These are phyloP conservation scores for Drosophila paramelanica DNA, from an alignment of 2,888 invertebrate genomes.

Conservation along the genomic window DNA sequence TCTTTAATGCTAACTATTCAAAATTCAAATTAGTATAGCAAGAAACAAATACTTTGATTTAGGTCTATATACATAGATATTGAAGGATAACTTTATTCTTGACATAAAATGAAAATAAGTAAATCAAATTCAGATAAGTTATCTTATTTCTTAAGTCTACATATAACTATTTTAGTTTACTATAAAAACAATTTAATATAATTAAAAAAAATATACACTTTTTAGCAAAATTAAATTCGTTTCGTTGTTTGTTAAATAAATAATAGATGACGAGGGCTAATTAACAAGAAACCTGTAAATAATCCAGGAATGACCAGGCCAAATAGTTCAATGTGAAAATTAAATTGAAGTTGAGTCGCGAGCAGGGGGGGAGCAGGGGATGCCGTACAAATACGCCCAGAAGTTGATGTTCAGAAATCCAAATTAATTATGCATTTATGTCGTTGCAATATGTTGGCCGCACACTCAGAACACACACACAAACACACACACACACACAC, in stretches of 20 bases:
- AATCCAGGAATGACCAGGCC: constrained; percentile 33
- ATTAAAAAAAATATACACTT: no score
- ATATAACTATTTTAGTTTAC: no score
- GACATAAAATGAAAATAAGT: no score
- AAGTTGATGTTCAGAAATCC: constrained; percentile 60
- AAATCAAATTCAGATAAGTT: no score
- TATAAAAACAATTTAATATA: no score
- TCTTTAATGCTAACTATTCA: no score
- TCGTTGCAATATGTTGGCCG: constrained; percentile 75
- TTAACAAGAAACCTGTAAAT: constrained; percentile 50
- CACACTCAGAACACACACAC: constrained; percentile 41
- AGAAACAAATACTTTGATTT: no score
- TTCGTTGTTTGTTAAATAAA: constrained; percentile 32
- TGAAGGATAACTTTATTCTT: no score
- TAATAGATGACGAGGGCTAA: constrained; percentile 49
- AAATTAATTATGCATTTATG: constrained; percentile 83
- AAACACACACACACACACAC: constrained; percentile 16
- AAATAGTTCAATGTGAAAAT: constrained; percentile 61
- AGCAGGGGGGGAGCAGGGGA: constrained; percentile 17
- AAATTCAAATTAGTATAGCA: no score
- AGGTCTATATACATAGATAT: no score
- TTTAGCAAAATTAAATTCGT: no score
- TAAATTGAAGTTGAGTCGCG: constrained; percentile 46
- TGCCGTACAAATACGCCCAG: constrained; percentile 22
- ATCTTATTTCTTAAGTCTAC: no score